phyloP scores from a whole-genome alignment of 2,888 invertebrate species.

The Sycophila texana region DNA sequence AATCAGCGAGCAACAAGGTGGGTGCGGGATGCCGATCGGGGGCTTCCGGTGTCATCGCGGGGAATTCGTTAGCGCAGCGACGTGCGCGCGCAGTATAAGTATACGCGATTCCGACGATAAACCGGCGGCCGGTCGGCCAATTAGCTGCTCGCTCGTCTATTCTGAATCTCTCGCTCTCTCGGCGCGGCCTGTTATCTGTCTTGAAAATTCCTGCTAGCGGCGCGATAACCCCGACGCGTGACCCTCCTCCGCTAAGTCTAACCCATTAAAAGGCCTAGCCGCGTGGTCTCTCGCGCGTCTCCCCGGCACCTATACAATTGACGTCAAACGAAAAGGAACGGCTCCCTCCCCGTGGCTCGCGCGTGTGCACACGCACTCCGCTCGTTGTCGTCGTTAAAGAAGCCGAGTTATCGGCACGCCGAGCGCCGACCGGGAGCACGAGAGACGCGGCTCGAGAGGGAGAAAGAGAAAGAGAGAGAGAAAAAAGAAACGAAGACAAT shows the following conservation, averaged over 20 bases:
- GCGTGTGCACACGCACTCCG: constrained; percentile 40
- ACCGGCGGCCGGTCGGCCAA: no score
- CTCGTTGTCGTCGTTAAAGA: constrained; percentile 51
- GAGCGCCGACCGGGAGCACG: neutral
- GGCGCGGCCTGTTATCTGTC: constrained; percentile 65
- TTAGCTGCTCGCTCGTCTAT: no score
- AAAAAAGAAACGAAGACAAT: constrained; percentile 46
- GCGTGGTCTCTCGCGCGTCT: constrained; percentile 59
- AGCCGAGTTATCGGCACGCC: constrained; percentile 44
- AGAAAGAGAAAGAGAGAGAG: neutral
- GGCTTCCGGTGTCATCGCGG: no score
- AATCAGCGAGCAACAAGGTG: no score
- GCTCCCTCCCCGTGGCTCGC: constrained; percentile 39
- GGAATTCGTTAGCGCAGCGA: no score
- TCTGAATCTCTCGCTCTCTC: constrained; percentile 15
- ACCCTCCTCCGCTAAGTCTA: constrained; percentile 63
- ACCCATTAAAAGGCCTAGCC: constrained; percentile 70
- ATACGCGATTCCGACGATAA: no score
- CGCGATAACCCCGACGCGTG: constrained; percentile 70
- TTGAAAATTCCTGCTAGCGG: constrained; percentile 71
- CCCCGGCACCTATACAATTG: constrained; percentile 74
- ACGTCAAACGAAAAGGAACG: constrained; percentile 73
- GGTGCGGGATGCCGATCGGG: no score
- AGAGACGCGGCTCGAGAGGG: neutral
- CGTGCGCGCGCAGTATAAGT: no score